These are phyloP conservation scores for Chaenodraco wilsoni DNA, from an alignment of 2,797 vertebrate genomes.

Conservation along the genomic window DNA sequence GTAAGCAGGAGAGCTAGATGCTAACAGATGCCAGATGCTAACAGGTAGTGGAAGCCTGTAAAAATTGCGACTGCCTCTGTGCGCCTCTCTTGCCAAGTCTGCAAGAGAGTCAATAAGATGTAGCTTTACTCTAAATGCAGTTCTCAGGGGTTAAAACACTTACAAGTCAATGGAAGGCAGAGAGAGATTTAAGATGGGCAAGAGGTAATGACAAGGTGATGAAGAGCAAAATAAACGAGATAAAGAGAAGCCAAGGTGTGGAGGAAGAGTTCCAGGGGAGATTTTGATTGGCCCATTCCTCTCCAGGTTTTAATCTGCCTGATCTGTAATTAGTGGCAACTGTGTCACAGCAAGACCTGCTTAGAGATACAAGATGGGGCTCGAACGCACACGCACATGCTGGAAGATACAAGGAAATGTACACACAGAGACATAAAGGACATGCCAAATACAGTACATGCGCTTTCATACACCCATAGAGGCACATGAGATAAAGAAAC, in stretches of 20 bases:
- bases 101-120: neutral
- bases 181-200: conserved; percentile 7
- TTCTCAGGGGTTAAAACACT: neutral
- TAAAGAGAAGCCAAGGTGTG: conserved; percentile 6
- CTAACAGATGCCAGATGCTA: no score
- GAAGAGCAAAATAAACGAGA: conserved; percentile 11
- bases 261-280: conserved; percentile 56
- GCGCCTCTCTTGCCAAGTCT: no score
- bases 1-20: no score
- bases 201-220: conserved; percentile 27
- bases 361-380: conserved; percentile 28
- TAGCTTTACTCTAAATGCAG: neutral
- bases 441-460: neutral
- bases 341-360: conserved; percentile 60
- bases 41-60: no score
- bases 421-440: conserved; percentile 8
- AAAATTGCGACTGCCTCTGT: no score
- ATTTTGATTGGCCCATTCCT: conserved; percentile 63
- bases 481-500: neutral
- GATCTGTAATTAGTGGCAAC: conserved; percentile 68
- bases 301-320: conserved; percentile 69
- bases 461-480: conserved; percentile 7
- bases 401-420: neutral
- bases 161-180: conserved; percentile 22
- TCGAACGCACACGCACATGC: neutral